These are phyloP conservation scores for Gadus chalcogrammus DNA, from an alignment of 2,113 vertebrate genomes.

Conservation along the genomic window DNA sequence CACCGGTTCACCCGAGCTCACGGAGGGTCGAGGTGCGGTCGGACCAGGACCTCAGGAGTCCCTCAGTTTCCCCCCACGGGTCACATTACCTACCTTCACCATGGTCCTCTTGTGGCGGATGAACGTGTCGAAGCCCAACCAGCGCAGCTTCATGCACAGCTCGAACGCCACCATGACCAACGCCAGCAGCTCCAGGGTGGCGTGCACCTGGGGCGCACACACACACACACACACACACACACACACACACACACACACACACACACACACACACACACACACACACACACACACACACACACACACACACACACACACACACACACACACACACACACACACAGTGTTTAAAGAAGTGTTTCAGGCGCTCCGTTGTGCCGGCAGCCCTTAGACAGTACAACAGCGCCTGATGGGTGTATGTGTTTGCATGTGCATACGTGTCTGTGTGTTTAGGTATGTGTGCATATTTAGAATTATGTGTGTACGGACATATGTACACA, in stretches of 20 bases:
- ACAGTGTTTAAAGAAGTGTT: no score
- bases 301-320: neutral
- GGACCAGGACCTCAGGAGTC: no score
- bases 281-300: no score
- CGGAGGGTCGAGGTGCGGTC: no score
- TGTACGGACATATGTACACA: neutral
- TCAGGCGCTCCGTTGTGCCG: no score
- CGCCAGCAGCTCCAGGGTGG: conserved; percentile 90
- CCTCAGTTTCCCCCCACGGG: no score
- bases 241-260: no score
- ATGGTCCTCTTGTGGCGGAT: conserved; percentile 95
- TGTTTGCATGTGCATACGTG: neutral
- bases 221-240: neutral
- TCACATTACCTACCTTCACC: conserved; percentile 82
- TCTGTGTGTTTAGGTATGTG: no score
- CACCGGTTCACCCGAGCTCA: no score
- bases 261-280: neutral
- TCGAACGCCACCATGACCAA: conserved; percentile 92
- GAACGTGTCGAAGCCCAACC: conserved; percentile 93
- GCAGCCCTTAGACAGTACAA: neutral
- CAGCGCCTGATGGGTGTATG: neutral
- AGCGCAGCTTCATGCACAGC: conserved; percentile 93
- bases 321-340: neutral
- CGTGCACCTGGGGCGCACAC: conserved; percentile 79
- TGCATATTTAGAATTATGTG: neutral